Percentiles rank a stretch among this genome's conserved stretches.
These are phyloP conservation scores for Labrus mixtus DNA, from an alignment of 2,113 vertebrate species.

Conservation along the genomic window DNA sequence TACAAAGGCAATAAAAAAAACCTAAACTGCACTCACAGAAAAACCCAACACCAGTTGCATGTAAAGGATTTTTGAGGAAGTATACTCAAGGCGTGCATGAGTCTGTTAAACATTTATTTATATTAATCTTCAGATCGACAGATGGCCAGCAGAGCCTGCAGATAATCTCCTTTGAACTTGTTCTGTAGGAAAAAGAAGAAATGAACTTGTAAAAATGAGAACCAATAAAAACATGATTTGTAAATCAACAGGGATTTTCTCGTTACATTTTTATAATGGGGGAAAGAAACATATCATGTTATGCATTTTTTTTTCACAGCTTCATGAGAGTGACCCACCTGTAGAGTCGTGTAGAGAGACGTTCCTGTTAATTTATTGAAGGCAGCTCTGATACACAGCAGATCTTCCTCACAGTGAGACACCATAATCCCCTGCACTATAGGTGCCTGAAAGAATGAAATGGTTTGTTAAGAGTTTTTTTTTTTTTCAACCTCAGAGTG, in stretches of 20 bases:
- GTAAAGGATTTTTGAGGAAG: background rate
- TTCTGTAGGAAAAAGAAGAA: constrained; percentile 59
- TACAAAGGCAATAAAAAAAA: background rate
- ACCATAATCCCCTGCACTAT: constrained; percentile 76
- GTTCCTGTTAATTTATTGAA: constrained; percentile 72
- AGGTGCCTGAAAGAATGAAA: constrained; percentile 48
- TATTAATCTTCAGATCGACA: constrained; percentile 79
- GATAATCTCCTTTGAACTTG: constrained; percentile 75
- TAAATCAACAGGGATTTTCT: background rate
- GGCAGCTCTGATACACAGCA: constrained; percentile 74
- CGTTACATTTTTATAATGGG: background rate
- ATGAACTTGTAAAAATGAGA: background rate
- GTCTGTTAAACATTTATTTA: background rate
- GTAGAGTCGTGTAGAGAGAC: constrained; percentile 78
- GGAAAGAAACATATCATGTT: background rate
- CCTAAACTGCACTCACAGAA: background rate
- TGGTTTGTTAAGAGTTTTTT: background rate
- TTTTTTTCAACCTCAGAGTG: background rate
- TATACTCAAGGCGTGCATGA: background rate
- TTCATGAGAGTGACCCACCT: constrained; percentile 55
- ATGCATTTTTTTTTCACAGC: background rate
- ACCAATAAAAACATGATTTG: background rate
- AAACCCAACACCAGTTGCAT: background rate
- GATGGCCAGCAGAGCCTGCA: constrained; percentile 74
- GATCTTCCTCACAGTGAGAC: constrained; percentile 81